Conservation (phyloP, 1,140 invertebrate species). For the Caerostris darwini region DNA sequence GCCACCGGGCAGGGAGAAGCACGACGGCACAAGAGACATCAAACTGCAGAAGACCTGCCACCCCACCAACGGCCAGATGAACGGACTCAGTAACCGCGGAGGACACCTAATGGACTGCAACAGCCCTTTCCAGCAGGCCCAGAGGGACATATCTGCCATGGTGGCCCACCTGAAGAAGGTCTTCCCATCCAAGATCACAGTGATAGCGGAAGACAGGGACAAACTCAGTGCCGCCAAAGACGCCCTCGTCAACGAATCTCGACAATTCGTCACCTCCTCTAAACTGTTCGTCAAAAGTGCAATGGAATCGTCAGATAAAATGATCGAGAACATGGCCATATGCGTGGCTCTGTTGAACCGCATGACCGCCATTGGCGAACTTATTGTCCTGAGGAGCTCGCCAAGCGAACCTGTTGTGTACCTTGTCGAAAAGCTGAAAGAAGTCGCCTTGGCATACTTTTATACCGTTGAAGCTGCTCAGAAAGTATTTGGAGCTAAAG, state of each 20-base stretch:
- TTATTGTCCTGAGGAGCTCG: conserved; percentile 88
- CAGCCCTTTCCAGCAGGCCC: conserved; percentile 85
- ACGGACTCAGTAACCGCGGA: background rate
- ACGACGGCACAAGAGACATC: conserved; percentile 46
- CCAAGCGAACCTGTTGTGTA: conserved; percentile 89
- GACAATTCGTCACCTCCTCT: conserved; percentile 91
- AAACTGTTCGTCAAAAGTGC: conserved; percentile 91
- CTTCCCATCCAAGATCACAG: conserved; percentile 80
- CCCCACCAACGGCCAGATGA: conserved; percentile 18
- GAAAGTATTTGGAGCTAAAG: conserved; percentile 81
- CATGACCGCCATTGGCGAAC: conserved; percentile 86
- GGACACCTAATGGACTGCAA: conserved; percentile 33
- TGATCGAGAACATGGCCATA: conserved; percentile 86
- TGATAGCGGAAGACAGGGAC: background rate
- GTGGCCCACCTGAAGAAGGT: conserved; percentile 86
- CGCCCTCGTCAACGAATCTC: conserved; percentile 89
- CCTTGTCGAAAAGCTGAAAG: conserved; percentile 89
- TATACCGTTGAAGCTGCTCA: conserved; percentile 82
- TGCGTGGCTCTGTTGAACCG: conserved; percentile 87
- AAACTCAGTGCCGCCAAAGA: conserved; percentile 85
- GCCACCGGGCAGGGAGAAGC: background rate
- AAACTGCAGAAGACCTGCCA: conserved; percentile 3
- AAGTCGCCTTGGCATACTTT: conserved; percentile 89
- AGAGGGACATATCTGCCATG: conserved; percentile 86
- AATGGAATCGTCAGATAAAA: conserved; percentile 85